phyloP scores from a whole-genome alignment of 2,888 invertebrate species.

The Anoncus sp. region DNA sequence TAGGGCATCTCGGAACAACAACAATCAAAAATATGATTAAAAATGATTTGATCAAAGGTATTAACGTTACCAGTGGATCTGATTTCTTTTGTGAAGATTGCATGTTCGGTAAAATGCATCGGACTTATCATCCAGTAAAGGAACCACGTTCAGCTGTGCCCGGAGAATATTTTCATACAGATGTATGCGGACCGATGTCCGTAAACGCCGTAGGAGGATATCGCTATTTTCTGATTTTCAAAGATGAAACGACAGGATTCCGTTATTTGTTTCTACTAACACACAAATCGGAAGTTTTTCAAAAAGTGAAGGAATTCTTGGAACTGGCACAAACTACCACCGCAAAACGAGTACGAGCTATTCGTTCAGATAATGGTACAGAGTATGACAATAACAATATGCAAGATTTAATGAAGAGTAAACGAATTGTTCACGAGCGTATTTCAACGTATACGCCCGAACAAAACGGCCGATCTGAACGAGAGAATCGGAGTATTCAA shows the following conservation, averaged over 20 bases:
- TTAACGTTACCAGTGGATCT: not conserved
- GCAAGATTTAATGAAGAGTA: not conserved
- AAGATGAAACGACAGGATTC: constrained; percentile 58
- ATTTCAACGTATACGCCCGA: constrained; percentile 62
- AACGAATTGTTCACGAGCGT: constrained; percentile 53
- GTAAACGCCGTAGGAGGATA: constrained; percentile 46
- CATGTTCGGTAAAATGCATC: no score
- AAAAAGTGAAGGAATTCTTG: no score
- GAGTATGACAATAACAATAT: not conserved
- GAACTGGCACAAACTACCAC: no score
- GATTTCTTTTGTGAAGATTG: constrained; percentile 53
- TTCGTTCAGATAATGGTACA: constrained; percentile 2
- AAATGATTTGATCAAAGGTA: constrained; percentile 12
- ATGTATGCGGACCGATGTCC: constrained; percentile 60
- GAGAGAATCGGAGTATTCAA: constrained; percentile 63
- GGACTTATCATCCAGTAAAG: no score
- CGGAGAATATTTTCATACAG: no score
- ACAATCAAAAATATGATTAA: constrained; percentile 20
- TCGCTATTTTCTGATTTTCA: constrained; percentile 54
- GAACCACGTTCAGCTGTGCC: no score
- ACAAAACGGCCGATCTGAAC: constrained; percentile 62
- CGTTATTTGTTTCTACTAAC: constrained; percentile 43
- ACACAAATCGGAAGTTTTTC: constrained; percentile 51
- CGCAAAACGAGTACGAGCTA: constrained; percentile 5
- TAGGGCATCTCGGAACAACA: constrained; percentile 18